Evolutionary conservation across 2,797 vertebrate species (phyloP).

Genomic region (Paguma larvata): DNA sequence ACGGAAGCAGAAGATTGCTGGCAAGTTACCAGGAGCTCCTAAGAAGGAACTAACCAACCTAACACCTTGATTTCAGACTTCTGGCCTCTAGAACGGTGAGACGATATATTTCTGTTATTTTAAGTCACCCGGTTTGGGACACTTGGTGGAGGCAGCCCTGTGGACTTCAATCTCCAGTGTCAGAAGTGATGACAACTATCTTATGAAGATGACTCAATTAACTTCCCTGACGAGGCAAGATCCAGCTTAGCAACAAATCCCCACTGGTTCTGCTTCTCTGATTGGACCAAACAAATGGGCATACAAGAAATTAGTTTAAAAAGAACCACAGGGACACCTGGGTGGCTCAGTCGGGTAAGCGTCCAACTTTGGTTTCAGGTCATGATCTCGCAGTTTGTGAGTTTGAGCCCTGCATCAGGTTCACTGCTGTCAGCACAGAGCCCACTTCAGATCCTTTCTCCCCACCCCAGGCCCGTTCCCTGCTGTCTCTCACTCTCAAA

Average conservation of each 20-base stretch:
- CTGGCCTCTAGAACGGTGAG: not conserved
- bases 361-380: too few relatives aligned
- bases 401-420: too few relatives aligned
- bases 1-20: not conserved
- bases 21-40: not conserved
- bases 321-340: not conserved
- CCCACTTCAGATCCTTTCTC: too few relatives aligned
- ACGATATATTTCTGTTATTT: not conserved
- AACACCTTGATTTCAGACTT: not conserved
- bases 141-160: not conserved
- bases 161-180: not conserved
- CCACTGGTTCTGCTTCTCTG: not conserved
- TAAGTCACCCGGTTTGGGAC: not conserved
- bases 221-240: not conserved
- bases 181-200: not conserved
- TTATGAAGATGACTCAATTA: not conserved
- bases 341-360: too few relatives aligned
- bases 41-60: not conserved
- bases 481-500: too few relatives aligned
- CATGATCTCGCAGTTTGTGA: too few relatives aligned
- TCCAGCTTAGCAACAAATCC: not conserved
- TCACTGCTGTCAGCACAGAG: too few relatives aligned
- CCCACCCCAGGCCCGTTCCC: too few relatives aligned
- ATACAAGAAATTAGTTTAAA: conserved; percentile 35
- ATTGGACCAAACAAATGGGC: not conserved